phyloP scores from a whole-genome alignment of 37 sponge, comb jelly and placozoan species.

The Crambe crambe region DNA sequence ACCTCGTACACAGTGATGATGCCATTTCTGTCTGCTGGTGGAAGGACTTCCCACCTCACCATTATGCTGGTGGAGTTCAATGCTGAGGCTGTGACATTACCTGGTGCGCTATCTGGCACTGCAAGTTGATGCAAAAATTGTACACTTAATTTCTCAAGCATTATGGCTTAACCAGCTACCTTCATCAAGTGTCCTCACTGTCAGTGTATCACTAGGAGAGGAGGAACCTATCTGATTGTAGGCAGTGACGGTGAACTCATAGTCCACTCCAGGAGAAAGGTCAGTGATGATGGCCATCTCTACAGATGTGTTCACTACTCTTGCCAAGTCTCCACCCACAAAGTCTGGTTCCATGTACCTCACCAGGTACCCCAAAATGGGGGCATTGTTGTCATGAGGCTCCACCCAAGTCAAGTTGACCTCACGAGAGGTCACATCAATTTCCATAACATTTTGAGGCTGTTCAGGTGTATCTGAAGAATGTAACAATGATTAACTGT shows the following conservation, averaged over 20 bases:
- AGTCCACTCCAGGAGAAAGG: slow-evolving; percentile 52
- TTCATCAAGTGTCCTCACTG: slow-evolving; percentile 34
- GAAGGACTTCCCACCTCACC: too few relatives aligned
- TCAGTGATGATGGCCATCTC: slow-evolving; percentile 13
- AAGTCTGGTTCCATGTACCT: slow-evolving; percentile 8
- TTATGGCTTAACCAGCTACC: slow-evolving; percentile 2
- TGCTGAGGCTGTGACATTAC: too few relatives aligned
- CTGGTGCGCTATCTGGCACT: too few relatives aligned
- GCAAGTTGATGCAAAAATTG: neutral
- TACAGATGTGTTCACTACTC: neutral
- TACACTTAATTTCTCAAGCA: too few relatives aligned
- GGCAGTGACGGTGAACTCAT: slow-evolving; percentile 55
- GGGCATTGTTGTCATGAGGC: slow-evolving; percentile 72
- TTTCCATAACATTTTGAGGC: slow-evolving; percentile 15
- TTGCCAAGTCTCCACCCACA: neutral
- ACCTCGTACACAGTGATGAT: too few relatives aligned
- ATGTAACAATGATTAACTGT: neutral
- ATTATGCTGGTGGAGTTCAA: too few relatives aligned
- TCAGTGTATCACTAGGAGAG: slow-evolving; percentile 16
- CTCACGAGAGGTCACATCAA: slow-evolving; percentile 22
- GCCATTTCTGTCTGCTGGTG: too few relatives aligned
- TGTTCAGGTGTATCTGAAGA: slow-evolving; percentile 37
- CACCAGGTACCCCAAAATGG: slow-evolving; percentile 37
- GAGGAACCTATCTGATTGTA: slow-evolving; percentile 50
- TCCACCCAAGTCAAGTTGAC: slow-evolving; percentile 51